A percentile compares a stretch with the other conserved stretches of the same genome.
Evolutionary conservation across 2,888 invertebrate genomes (phyloP).

Genomic region (Hetaerina titia): DNA sequence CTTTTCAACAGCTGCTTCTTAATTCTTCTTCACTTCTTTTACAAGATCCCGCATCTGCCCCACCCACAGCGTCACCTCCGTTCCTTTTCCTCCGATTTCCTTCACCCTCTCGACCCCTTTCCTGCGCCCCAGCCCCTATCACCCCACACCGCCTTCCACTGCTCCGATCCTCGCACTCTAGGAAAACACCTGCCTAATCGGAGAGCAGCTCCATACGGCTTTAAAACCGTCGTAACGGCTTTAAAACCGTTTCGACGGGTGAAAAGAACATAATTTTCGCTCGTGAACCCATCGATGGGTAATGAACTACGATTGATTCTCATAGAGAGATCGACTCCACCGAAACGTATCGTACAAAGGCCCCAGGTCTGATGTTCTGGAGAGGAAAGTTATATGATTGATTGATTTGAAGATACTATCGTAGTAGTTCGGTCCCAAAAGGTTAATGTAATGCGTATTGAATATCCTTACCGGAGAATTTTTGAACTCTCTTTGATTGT

Average conservation of each 20-base stretch:
- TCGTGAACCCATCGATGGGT: conserved; percentile 1
- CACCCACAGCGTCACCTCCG: neutral
- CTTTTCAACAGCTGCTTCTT: too few relatives aligned
- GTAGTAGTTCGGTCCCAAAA: neutral
- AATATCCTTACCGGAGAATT: neutral
- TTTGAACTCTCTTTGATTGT: too few relatives aligned
- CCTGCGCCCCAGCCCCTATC: neutral
- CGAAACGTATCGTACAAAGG: neutral
- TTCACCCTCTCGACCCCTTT: neutral
- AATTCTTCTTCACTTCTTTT: too few relatives aligned
- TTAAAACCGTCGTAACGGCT: neutral
- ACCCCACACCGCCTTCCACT: neutral
- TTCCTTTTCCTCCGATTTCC: neutral
- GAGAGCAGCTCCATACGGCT: neutral
- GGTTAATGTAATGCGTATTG: neutral
- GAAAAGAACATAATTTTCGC: conserved; percentile 9
- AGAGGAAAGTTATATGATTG: neutral
- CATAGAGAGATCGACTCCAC: neutral
- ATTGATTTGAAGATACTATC: neutral
- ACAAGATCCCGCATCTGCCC: too few relatives aligned
- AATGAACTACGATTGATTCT: neutral
- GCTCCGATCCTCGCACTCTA: neutral
- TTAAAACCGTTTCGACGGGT: neutral
- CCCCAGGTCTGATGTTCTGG: neutral
- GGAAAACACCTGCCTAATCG: neutral